These are phyloP conservation scores for Aldrovandia affinis DNA, from an alignment of 2,797 vertebrate species.

Conservation along the genomic window DNA sequence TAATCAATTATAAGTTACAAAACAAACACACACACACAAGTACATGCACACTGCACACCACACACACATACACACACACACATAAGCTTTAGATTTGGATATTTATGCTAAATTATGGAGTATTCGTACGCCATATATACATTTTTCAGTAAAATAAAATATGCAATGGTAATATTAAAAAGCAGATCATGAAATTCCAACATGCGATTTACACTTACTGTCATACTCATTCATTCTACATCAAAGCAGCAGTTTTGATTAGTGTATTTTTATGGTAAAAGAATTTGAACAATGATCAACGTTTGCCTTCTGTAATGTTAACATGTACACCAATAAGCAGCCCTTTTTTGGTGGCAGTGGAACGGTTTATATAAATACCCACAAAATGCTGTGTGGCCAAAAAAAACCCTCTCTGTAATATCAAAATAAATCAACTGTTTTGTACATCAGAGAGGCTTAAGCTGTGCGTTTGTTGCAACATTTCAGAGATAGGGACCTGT, in stretches of 20 bases:
- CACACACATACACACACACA: not conserved
- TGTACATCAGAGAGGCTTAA: constrained; percentile 71
- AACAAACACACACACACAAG: not conserved
- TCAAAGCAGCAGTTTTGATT: not conserved
- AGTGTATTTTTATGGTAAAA: not conserved
- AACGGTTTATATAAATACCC: constrained; percentile 39
- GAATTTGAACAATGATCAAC: not conserved
- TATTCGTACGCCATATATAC: not conserved
- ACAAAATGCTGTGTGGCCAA: constrained; percentile 56
- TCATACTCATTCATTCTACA: not conserved
- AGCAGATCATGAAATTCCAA: no score
- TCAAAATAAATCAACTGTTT: constrained; percentile 60
- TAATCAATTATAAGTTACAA: no score
- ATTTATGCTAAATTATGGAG: not conserved
- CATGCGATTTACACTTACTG: not conserved
- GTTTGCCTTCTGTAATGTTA: not conserved
- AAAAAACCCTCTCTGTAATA: constrained; percentile 46
- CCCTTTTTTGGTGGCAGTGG: constrained; percentile 25
- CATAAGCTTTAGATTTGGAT: not conserved
- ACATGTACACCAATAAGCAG: not conserved
- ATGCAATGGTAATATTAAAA: not conserved
- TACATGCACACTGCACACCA: not conserved
- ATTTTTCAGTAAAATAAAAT: not conserved
- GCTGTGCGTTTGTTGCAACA: constrained; percentile 66
- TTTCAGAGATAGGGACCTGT: constrained; percentile 49